Percentiles rank a stretch among this genome's conserved stretches.
These are phyloP conservation scores for Ctenicera cuprea DNA, from an alignment of 2,888 invertebrate species.

Conservation along the genomic window DNA sequence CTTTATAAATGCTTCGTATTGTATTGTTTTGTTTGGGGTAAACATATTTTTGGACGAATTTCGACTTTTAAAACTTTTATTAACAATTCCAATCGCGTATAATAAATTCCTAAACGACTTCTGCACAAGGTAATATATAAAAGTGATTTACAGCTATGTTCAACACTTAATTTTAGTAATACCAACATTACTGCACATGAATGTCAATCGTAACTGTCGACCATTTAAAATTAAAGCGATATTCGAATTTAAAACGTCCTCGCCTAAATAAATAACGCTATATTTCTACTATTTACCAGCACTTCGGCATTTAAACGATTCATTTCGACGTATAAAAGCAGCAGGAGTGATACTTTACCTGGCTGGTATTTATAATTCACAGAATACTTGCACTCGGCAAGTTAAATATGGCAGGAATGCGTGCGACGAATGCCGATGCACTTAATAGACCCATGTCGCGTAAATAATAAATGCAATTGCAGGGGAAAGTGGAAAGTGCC, in stretches of 20 bases:
- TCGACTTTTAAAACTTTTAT: slow-evolving; percentile 29
- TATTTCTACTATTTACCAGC: slow-evolving; percentile 45
- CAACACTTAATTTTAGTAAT: slow-evolving; percentile 41
- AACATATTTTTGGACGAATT: slow-evolving; percentile 46
- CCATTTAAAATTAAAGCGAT: slow-evolving; percentile 45
- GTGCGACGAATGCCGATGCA: slow-evolving; percentile 68
- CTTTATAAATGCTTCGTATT: slow-evolving; percentile 49
- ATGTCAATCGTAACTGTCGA: slow-evolving; percentile 42
- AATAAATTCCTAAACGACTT: background rate
- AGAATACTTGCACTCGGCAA: slow-evolving; percentile 64
- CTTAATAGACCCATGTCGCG: slow-evolving; percentile 66
- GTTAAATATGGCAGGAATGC: slow-evolving; percentile 67
- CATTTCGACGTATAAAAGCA: slow-evolving; percentile 50
- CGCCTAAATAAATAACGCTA: slow-evolving; percentile 43
- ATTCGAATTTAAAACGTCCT: slow-evolving; percentile 45
- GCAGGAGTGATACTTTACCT: slow-evolving; percentile 58
- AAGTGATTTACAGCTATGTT: slow-evolving; percentile 40
- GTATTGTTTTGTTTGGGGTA: slow-evolving; percentile 50
- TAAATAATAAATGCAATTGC: slow-evolving; percentile 69
- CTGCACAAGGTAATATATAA: slow-evolving; percentile 29
- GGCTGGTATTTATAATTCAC: slow-evolving; percentile 65
- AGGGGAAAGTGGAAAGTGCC: slow-evolving; percentile 53
- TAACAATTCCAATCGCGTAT: slow-evolving; percentile 30
- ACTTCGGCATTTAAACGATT: slow-evolving; percentile 45
- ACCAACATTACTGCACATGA: slow-evolving; percentile 41